Conservation (phyloP, 2,113 vertebrate species). For the Aspiorhynchus laticeps region DNA sequence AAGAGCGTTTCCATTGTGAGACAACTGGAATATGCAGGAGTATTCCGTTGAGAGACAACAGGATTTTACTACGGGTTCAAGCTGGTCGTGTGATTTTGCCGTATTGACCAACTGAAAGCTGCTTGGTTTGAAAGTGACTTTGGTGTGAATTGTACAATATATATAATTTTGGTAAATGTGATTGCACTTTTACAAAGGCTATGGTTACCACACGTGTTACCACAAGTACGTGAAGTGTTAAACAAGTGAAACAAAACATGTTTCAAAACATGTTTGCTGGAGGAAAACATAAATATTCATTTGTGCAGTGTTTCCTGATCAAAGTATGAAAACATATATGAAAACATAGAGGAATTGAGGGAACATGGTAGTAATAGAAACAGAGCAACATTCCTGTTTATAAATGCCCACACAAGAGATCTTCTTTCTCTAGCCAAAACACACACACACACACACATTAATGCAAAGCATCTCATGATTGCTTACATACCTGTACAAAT, state of each 20-base stretch:
- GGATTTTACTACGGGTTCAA: too few relatives aligned
- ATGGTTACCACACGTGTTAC: not conserved
- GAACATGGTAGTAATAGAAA: slow-evolving; percentile 56
- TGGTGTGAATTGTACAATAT: too few relatives aligned
- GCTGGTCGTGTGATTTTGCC: too few relatives aligned
- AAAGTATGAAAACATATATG: not conserved
- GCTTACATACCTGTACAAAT: slow-evolving; percentile 19
- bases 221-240: too few relatives aligned
- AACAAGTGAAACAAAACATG: too few relatives aligned
- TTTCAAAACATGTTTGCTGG: too few relatives aligned
- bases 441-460: not conserved
- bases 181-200: not conserved
- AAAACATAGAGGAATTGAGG: not conserved
- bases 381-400: slow-evolving; percentile 64
- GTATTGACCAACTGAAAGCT: too few relatives aligned
- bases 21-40: too few relatives aligned
- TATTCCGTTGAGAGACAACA: too few relatives aligned
- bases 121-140: too few relatives aligned
- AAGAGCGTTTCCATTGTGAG: too few relatives aligned
- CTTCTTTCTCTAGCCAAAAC: not conserved
- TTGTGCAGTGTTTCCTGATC: slow-evolving; percentile 56
- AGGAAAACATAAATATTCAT: not conserved
- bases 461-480: not conserved
- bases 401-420: slow-evolving; percentile 42
- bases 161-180: not conserved